Evolutionary conservation across 2,888 invertebrate species (phyloP), one percentile per base, ranked within the genome.

Genomic region (Salpingus planirostris): DNA sequence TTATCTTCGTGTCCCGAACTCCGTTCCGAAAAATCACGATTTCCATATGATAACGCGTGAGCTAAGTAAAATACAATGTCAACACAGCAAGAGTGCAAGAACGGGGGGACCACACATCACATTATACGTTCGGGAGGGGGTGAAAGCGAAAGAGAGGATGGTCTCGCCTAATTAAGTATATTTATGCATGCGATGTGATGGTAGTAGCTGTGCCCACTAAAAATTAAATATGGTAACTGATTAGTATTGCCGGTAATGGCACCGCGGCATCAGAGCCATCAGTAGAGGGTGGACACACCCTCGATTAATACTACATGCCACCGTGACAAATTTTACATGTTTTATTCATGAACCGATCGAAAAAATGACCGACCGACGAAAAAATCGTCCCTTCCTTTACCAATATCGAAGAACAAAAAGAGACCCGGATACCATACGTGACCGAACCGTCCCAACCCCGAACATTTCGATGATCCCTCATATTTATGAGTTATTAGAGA

Each of bases 401-500:
- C n/a, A 10, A 15, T 13, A 15, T 24, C 12, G 27, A 11, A 13
- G 12, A 22, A 24, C n/a, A 31, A 34, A 21, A 31, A 23, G 15
- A 31, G 35, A 27, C 12, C 11, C 21, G 13, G 6, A 15, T 11
- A 23, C n/a, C 14, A 13, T 26, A 27, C 15, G 26, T 35, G n/a
- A 22, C 24, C 15, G 10, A 13, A 24, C 24, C 21, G 24, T 2
- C 15, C 12, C 10, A 27, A 13, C 21, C 15, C 21, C 28, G 31
- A n/a, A n/a, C n/a, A 27, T 24, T 42, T 37, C 38, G 45, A 46
- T 44, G 43, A 46, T 47, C 43, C 43, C 40, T 34, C 29, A 42
- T 46, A 47, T 46, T 48, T 43, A 43, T 41, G 48, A 44, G 46
- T 47, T 49, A 49, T 49, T 49, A 49, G 44, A 34, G 45, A 46